Conservation (phyloP, 2,113 vertebrate species). For the Datnioides undecimradiatus region DNA sequence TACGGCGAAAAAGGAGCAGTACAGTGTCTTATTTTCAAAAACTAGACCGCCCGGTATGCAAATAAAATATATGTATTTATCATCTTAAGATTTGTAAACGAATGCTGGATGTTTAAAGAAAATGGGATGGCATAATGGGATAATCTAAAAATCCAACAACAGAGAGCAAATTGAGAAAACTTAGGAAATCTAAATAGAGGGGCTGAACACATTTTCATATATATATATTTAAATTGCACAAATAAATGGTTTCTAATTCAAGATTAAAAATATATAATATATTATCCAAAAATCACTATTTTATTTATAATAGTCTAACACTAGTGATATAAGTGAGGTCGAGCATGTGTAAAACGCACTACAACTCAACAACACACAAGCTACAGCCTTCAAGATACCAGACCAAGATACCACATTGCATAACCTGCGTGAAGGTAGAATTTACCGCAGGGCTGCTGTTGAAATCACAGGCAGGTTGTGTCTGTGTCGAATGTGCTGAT, state of each 20-base stretch:
- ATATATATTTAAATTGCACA: neutral
- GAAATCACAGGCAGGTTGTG: too few relatives aligned
- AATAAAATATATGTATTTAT: neutral
- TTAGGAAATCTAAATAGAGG: too few relatives aligned
- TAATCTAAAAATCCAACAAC: too few relatives aligned
- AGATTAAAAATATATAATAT: neutral
- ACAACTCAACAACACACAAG: neutral
- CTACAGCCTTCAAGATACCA: neutral
- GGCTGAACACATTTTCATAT: neutral
- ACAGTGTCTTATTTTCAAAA: neutral
- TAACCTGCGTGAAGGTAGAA: neutral
- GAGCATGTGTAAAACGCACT: neutral
- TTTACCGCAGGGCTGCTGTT: neutral
- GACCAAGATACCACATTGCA: too few relatives aligned
- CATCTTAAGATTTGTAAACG: too few relatives aligned
- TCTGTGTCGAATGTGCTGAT: conserved; percentile 43
- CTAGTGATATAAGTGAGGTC: neutral
- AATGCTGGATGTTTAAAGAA: neutral
- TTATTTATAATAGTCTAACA: neutral
- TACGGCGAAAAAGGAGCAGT: too few relatives aligned
- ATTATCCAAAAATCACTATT: neutral
- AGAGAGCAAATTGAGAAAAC: too few relatives aligned
- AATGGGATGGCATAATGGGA: too few relatives aligned
- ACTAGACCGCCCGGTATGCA: neutral
- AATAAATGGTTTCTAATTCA: neutral